These are phyloP conservation scores for Platyrinchus mystaceus DNA, from an alignment of 2,797 vertebrate genomes.

Conservation along the genomic window DNA sequence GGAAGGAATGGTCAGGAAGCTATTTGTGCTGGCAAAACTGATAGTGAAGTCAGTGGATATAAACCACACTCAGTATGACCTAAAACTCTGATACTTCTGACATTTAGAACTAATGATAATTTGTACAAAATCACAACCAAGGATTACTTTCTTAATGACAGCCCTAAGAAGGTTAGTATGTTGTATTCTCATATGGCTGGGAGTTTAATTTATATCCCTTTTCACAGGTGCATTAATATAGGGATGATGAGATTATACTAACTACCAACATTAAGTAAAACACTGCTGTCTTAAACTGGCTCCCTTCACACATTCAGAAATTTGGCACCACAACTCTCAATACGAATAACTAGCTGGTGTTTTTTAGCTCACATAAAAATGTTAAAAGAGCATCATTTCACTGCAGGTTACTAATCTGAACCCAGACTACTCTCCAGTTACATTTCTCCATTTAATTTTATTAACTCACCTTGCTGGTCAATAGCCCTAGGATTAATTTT, in stretches of 20 bases:
- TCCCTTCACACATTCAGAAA: neutral
- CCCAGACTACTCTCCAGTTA: neutral
- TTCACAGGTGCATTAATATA: neutral
- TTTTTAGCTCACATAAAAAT: neutral
- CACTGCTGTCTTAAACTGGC: neutral
- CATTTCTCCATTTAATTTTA: neutral
- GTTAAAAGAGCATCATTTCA: neutral
- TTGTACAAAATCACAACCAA: neutral
- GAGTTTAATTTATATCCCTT: neutral
- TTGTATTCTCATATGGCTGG: neutral
- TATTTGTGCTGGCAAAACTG: neutral
- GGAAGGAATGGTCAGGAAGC: neutral
- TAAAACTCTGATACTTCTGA: neutral
- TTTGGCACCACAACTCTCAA: neutral
- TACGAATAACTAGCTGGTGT: neutral
- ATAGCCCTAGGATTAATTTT: neutral
- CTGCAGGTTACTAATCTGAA: neutral
- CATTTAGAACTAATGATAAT: neutral
- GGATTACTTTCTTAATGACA: neutral
- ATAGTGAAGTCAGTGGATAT: neutral
- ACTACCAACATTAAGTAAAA: neutral
- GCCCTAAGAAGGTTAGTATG: neutral
- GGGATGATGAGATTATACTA: neutral
- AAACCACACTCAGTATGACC: neutral
- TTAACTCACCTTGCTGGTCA: neutral